Evolutionary conservation across 2,797 vertebrate species (phyloP).

Genomic region (Cryptoprocta ferox): DNA sequence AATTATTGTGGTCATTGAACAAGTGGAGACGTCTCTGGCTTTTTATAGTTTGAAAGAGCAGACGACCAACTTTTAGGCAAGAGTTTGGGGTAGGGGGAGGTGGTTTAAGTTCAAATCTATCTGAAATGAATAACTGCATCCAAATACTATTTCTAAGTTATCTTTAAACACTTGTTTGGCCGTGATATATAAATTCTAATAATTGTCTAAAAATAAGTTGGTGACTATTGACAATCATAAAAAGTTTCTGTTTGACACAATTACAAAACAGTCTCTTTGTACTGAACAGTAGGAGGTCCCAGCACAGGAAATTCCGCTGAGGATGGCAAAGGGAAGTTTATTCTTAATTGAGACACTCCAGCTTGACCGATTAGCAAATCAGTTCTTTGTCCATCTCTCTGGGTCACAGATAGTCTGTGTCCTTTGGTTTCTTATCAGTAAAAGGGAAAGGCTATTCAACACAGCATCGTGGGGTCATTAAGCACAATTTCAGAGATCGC

Average conservation of each 20-base stretch:
- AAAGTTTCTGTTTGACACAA: neutral
- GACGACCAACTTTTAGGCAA: neutral
- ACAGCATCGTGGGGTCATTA: neutral
- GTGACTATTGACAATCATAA: neutral
- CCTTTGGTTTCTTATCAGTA: slow-evolving; percentile 30
- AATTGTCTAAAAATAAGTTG: neutral
- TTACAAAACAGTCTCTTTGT: neutral
- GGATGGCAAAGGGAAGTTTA: neutral
- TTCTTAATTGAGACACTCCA: neutral
- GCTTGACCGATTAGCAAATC: neutral
- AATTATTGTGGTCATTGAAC: neutral
- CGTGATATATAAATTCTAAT: neutral
- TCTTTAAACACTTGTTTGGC: neutral
- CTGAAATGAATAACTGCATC: neutral
- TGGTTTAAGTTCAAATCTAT: neutral
- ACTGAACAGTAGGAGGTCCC: neutral
- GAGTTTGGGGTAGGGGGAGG: neutral
- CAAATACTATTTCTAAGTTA: neutral
- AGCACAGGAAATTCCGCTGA: neutral
- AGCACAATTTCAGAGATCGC: neutral
- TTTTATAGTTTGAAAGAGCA: slow-evolving; percentile 20
- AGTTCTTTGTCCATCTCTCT: neutral
- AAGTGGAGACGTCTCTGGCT: neutral
- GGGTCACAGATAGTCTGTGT: neutral
- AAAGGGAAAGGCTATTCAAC: neutral